Evolutionary conservation across 2,888 invertebrate species (phyloP), one percentile per base, ranked within the genome.

Genomic region (Caenorhabditis auriculariae): DNA sequence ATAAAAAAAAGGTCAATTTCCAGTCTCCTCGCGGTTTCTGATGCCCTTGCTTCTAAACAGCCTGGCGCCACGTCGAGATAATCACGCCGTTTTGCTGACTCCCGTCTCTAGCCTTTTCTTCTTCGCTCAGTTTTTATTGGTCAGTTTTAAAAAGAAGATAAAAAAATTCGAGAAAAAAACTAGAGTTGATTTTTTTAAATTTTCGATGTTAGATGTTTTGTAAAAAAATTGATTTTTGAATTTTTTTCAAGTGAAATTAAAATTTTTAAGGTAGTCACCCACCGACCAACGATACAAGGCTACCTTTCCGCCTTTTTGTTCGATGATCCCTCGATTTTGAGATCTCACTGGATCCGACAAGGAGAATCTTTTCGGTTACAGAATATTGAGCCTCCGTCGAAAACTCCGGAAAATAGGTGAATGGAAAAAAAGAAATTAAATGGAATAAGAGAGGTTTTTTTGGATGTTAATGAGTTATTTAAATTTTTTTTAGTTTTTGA

Each of bases 41-140:
- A 45, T 48, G n/a, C 70, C 70, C 4, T 43, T 70, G 4, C 55
- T 70, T 1, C 53, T 70, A 4, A 67, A 60, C 12, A 67, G 67
- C 35, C 29, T 70, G 17, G 54, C 64, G 15, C 62, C 67, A 1
- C 42, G 70, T 19, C 29, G 58, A 15, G 50, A 63, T 32, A 71
- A 69, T 42, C 55, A 67, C 7, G 65, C 80, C 2, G 54, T 80
- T 5, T 61, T 80, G 6, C 55, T 80, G 12, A 73, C 75, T 9
- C 73, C 75, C 2, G 76, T 77, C 15, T 67, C 74, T 6, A 61
- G 75, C 0, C 63, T 80, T 19, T 80, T 78, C 61, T 66, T 76
- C 26, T 68, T 78, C 21, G 69, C 78, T 0, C 70, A 80, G 19
- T 69, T 79, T 49, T 53, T 80, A 2, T 39, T 74, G 53, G 75